These are phyloP conservation scores for Intellagama lesueurii DNA, from an alignment of 2,797 vertebrate species.

Conservation along the genomic window DNA sequence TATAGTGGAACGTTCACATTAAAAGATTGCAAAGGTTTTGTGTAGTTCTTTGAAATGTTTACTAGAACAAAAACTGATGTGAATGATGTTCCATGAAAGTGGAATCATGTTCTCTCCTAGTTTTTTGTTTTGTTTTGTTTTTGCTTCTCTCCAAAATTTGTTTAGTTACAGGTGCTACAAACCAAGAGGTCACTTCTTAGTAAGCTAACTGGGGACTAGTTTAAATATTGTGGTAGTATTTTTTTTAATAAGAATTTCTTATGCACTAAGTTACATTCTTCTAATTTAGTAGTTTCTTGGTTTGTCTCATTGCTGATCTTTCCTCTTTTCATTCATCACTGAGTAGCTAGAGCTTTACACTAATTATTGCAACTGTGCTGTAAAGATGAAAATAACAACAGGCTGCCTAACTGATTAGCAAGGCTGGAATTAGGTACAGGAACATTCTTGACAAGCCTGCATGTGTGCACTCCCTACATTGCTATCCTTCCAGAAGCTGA, in stretches of 20 bases:
- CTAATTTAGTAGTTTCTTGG: slow-evolving; percentile 59
- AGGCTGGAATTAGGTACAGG: neutral
- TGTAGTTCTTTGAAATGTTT: slow-evolving; percentile 78
- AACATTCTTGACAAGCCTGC: neutral
- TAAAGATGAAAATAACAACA: slow-evolving; percentile 22
- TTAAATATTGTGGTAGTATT: slow-evolving; percentile 57
- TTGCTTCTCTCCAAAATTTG: slow-evolving; percentile 72
- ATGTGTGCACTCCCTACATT: neutral
- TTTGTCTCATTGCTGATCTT: slow-evolving; percentile 56
- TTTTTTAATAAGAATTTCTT: slow-evolving; percentile 63
- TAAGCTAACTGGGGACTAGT: slow-evolving; percentile 70
- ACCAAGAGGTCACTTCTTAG: slow-evolving; percentile 74
- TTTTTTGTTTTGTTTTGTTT: slow-evolving; percentile 62
- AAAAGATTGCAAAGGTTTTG: slow-evolving; percentile 71
- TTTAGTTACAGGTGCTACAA: slow-evolving; percentile 77
- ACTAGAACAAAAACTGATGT: slow-evolving; percentile 73
- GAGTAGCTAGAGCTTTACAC: slow-evolving; percentile 46
- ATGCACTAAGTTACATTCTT: slow-evolving; percentile 68
- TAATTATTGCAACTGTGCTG: slow-evolving; percentile 56
- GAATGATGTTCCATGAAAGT: slow-evolving; percentile 75
- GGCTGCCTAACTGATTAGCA: neutral
- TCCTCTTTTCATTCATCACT: slow-evolving; percentile 62
- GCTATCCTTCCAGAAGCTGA: neutral
- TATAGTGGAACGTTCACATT: slow-evolving; percentile 77
- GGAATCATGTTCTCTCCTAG: slow-evolving; percentile 71